Conservation (phyloP, 1,140 invertebrate genomes). For the Manduca sexta region DNA sequence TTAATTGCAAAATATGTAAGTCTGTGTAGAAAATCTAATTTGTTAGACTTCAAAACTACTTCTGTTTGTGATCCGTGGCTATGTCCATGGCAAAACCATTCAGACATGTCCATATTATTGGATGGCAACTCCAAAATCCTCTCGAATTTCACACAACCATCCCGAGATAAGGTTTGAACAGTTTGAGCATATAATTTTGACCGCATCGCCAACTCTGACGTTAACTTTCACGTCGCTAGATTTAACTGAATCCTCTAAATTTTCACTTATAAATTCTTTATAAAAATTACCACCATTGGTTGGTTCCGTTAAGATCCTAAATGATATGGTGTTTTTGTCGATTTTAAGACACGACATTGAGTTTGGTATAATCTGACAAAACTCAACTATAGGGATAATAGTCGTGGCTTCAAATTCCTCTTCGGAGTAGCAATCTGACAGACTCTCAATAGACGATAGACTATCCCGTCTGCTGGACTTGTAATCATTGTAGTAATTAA, state of each 20-base stretch:
- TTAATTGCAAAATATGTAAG: conserved; percentile 70
- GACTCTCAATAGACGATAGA: conserved; percentile 58
- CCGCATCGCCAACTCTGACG: conserved; percentile 39
- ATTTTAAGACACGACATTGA: conserved; percentile 68
- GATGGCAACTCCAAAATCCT: conserved; percentile 73
- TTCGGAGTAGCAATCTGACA: conserved; percentile 53
- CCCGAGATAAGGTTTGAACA: conserved; percentile 66
- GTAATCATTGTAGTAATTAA: conserved; percentile 60
- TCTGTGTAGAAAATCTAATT: conserved; percentile 68
- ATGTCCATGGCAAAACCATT: conserved; percentile 75
- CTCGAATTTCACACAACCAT: conserved; percentile 52
- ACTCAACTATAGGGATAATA: conserved; percentile 54
- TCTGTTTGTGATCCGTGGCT: conserved; percentile 25
- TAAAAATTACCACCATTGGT: conserved; percentile 70
- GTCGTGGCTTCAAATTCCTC: conserved; percentile 47
- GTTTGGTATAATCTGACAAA: conserved; percentile 65
- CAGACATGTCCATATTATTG: conserved; percentile 69
- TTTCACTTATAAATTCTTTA: conserved; percentile 63
- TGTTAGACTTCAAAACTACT: conserved; percentile 52
- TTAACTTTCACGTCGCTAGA: conserved; percentile 44
- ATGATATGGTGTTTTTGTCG: conserved; percentile 61
- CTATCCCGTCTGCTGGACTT: conserved; percentile 43
- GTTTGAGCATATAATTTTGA: conserved; percentile 68
- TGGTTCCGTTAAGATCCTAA: conserved; percentile 64
- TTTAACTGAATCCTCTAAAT: conserved; percentile 28